Evolutionary conservation across 2,113 vertebrate species (phyloP), one percentile per base, ranked within the genome.

Genomic region (Marmota monax): DNA sequence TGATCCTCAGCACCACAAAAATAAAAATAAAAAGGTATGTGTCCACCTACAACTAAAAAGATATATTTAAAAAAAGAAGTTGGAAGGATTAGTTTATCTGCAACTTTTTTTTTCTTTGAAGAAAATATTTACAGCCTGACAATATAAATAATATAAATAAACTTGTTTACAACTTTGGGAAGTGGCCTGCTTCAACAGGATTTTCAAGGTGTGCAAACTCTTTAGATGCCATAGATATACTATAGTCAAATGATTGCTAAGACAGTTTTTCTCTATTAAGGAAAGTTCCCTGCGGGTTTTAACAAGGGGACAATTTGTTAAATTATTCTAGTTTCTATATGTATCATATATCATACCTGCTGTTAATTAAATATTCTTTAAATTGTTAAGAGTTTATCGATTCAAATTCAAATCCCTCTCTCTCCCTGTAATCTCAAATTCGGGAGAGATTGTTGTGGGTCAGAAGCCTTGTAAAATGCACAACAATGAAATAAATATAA

Each of bases 291-390:
- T 67, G 73, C 84, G 70, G 80, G 69, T 23, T 87, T 92, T 67
- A 78, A 53, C 27, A 90, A 88, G 70, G 42, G n/a, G 88, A 74
- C 51, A 65, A 37, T n/a, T 96, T 72, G 84, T 85, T 95, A 90
- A 76, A 45, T 48, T 90, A 65, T 93, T 87, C 37, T 84, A 17
- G 22, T 93, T 96, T 67, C 58, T 80, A 7, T 56, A 29, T 90
- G 51, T 90, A 73, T 94, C 92, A 39, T 96, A 96, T 91, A 88
- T 2, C 25, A 37, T 72, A 70, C 14, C 37, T 94, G 34, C 16
- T 94, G n/a, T 84, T 92, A 94, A 85, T 94, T 61, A 42, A 88
- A 61, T 73, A 13, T 77, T 77, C 29, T 92, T 85, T 92, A 95
- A 85, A 94, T 92, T 94, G 74, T 65, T 77, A 77, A 67, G 20